Conservation (phyloP, 2,113 vertebrate species). For the Corythornis vintsioides region DNA sequence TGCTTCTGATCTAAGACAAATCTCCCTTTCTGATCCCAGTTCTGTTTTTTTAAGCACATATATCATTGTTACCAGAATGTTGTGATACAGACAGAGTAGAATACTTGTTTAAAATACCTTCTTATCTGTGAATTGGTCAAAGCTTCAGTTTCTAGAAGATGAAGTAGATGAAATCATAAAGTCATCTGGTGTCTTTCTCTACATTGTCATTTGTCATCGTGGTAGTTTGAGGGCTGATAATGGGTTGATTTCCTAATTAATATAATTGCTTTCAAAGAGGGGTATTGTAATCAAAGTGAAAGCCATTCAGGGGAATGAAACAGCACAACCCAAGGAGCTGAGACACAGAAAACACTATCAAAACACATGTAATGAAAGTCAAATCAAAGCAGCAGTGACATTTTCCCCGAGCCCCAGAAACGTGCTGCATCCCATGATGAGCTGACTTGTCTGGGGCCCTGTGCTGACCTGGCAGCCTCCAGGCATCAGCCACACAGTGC, state of each 20-base stretch:
- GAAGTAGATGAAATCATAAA: not conserved
- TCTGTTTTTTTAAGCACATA: not conserved
- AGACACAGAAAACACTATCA: not conserved
- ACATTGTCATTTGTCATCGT: not conserved
- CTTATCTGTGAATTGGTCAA: not conserved
- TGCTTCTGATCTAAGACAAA: not conserved
- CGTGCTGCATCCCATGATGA: not conserved
- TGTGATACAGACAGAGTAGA: not conserved
- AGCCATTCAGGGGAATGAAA: not conserved
- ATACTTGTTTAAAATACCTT: not conserved
- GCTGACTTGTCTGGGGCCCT: not conserved
- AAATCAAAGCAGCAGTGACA: not conserved
- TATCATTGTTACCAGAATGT: not conserved
- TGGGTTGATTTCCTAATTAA: not conserved
- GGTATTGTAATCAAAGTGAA: not conserved
- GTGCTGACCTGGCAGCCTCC: not conserved
- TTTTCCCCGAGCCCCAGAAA: not conserved
- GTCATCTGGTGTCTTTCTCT: rapidly evolving
- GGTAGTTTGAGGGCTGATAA: not conserved
- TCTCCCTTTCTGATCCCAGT: not conserved
- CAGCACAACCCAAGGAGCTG: not conserved
- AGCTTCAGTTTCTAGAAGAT: not conserved
- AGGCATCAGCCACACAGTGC: rapidly evolving
- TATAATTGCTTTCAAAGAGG: not conserved
- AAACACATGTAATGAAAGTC: not conserved